A percentile compares a stretch with the other conserved stretches of the same genome.
These are phyloP conservation scores for Cephus cinctus DNA, from an alignment of 1,140 invertebrate genomes.

Conservation along the genomic window DNA sequence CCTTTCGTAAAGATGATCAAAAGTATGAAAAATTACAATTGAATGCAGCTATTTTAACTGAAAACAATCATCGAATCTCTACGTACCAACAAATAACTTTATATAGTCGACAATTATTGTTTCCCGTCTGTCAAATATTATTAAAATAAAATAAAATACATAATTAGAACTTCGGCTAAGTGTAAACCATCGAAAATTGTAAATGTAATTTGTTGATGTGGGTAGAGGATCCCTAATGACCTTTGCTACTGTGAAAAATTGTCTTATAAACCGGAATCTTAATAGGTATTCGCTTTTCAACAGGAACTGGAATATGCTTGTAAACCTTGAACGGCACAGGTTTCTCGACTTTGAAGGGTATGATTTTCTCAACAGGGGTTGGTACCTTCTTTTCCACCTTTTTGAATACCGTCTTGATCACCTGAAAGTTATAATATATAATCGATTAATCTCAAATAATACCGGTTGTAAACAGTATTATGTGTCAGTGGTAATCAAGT, in stretches of 20 bases:
- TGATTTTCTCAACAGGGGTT: constrained; percentile 39
- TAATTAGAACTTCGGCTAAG: too few species aligned
- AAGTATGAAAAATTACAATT: too few species aligned
- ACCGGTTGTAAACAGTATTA: neutral
- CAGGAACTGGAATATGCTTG: constrained; percentile 51
- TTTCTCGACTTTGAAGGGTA: constrained; percentile 48
- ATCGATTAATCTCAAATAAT: too few species aligned
- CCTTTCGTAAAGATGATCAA: too few species aligned
- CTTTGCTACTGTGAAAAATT: constrained; percentile 30
- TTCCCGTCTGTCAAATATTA: too few species aligned
- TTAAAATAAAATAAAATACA: too few species aligned
- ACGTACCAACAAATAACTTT: too few species aligned
- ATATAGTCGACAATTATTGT: too few species aligned
- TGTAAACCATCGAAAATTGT: too few species aligned
- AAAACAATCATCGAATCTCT: too few species aligned
- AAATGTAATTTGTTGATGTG: too few species aligned
- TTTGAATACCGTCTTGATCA: constrained; percentile 54
- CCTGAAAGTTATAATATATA: constrained; percentile 30
- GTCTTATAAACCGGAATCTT: constrained; percentile 46
- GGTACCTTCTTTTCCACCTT: constrained; percentile 50
- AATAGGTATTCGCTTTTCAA: constrained; percentile 49
- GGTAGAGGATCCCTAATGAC: constrained; percentile 23
- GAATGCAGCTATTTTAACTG: too few species aligned
- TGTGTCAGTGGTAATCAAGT: neutral
- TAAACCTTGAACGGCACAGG: constrained; percentile 56